These are phyloP conservation scores for Acestrorhynchus altus DNA, from an alignment of 2,797 vertebrate genomes.

Conservation along the genomic window DNA sequence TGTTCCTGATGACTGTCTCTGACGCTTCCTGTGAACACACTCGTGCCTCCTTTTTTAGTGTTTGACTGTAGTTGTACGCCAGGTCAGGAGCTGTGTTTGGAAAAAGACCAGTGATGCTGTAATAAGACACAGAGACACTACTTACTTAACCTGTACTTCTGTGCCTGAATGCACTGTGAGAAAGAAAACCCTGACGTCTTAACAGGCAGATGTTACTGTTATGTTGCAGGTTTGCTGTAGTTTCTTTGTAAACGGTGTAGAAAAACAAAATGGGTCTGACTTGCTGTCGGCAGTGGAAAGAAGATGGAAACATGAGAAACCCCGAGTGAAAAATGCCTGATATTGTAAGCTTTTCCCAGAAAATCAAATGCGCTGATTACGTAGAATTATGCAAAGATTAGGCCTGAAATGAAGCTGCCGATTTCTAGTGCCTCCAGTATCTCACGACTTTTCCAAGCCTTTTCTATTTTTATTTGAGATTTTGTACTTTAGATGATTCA, in stretches of 20 bases:
- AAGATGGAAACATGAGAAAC: background rate
- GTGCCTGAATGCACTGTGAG: conserved; percentile 13
- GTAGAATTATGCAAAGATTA: conserved; percentile 43
- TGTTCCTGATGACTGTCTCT: too few relatives aligned
- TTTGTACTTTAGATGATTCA: conserved; percentile 48
- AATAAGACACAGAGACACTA: conserved; percentile 47
- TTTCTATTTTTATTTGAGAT: conserved; percentile 48
- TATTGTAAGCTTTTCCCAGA: conserved; percentile 14
- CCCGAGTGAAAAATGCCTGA: conserved; percentile 1
- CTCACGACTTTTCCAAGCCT: conserved; percentile 29
- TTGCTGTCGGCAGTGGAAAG: conserved; percentile 13
- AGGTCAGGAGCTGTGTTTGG: background rate
- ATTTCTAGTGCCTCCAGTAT: conserved; percentile 64
- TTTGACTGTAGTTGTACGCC: background rate
- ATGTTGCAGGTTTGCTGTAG: conserved; percentile 21
- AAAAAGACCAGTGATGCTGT: conserved; percentile 33
- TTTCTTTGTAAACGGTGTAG: background rate
- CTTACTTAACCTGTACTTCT: conserved; percentile 27
- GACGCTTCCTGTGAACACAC: background rate
- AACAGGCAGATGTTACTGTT: background rate
- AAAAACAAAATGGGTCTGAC: background rate
- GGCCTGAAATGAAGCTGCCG: conserved; percentile 36
- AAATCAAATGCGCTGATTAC: conserved; percentile 48
- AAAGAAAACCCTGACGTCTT: background rate
- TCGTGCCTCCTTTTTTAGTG: conserved; percentile 9